Conservation (phyloP, 1,140 invertebrate species). For the Phthorimaea operculella region DNA sequence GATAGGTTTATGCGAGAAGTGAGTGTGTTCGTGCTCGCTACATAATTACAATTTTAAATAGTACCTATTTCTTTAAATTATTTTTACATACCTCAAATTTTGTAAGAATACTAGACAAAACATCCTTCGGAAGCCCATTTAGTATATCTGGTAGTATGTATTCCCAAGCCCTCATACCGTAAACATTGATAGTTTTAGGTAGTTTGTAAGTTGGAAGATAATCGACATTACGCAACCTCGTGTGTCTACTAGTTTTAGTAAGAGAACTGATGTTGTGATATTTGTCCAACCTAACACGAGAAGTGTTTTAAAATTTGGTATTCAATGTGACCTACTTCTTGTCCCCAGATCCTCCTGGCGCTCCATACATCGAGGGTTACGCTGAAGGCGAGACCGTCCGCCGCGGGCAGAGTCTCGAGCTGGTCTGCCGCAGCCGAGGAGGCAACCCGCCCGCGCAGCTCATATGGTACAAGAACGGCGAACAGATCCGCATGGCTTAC, state of each 20-base stretch:
- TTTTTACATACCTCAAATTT: background rate
- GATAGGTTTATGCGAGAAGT: background rate
- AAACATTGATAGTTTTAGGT: background rate
- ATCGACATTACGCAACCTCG: background rate
- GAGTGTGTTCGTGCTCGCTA: background rate
- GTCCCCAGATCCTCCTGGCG: conserved; percentile 87
- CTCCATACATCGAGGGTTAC: no score
- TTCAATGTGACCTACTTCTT: background rate
- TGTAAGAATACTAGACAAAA: background rate
- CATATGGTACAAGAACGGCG: no score
- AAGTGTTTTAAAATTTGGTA: no score
- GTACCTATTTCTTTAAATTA: background rate
- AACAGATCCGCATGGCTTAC: no score
- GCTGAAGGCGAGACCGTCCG: no score
- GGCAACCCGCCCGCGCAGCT: no score
- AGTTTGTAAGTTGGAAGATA: background rate
- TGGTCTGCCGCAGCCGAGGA: no score
- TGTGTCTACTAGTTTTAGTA: background rate
- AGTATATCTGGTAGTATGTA: background rate
- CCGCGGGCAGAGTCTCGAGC: no score
- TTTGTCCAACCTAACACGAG: no score
- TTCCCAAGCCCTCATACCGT: background rate
- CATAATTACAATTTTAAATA: background rate
- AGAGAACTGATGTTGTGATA: background rate
- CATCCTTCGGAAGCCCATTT: background rate